Evolutionary conservation across 1,140 invertebrate genomes (phyloP), one percentile per base, ranked within the genome.

Genomic region (Drosophila kikkawai): DNA sequence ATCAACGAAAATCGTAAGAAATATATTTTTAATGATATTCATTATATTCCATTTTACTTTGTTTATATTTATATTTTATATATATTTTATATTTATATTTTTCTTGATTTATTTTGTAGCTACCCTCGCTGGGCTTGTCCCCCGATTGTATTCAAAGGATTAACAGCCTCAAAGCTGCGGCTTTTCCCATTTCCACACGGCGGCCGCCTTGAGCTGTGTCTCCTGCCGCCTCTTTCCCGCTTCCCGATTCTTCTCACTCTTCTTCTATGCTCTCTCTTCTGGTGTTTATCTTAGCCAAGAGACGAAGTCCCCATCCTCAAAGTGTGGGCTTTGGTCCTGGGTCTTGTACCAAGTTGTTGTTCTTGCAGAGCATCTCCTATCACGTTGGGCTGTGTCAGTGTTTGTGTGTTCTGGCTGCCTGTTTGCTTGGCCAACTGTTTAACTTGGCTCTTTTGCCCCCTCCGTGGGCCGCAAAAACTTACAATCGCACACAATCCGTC

Each of bases 91-190:
- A 22, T 22, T 1, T 2, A 2, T 2, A 3, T 17, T 26, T 19
- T 60, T 34, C 15, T 42, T 44, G 2, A 61, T 36, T 29, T 29
- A 29, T 80, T 32, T 64, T 22, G 5, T 11, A 51, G 47, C 60
- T n/a, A 37, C 80, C 84, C 61, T 53, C 70, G 50, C 51, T 70
- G 39, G 48, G 36, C 60, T 71, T 66, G 67, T 68, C 53, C 70
- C 32, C 66, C 68, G 60, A 67, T 84, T 90, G 75, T 75, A 75
- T 76, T 79, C 77, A 90, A 82, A 85, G 85, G 85, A 90, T 90
- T 88, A 90, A 82, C 81, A 90, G 71, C 80, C 84, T 67, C 79
- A 75, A 79, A 78, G 85, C 79, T 82, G 85, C 71, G 85, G 85
- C 79, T 90, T 84, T 84, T 73, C 42, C 85, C 75, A 84, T 82